These are phyloP conservation scores for Cheilosia vulpina DNA, from an alignment of 2,888 invertebrate genomes.

Conservation along the genomic window DNA sequence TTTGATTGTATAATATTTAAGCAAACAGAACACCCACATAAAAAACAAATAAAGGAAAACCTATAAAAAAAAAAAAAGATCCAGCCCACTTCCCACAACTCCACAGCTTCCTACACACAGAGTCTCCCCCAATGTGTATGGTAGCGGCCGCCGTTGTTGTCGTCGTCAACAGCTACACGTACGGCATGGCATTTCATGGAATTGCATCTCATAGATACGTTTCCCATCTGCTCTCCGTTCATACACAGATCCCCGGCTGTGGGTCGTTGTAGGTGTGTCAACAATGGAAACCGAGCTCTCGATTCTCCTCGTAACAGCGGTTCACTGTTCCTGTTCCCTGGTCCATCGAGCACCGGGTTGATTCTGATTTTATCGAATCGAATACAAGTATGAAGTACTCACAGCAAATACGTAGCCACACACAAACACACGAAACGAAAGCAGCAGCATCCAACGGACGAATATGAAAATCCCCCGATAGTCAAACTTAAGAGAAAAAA, in stretches of 20 bases:
- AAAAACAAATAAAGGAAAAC: constrained; percentile 14
- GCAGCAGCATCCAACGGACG: constrained; percentile 15
- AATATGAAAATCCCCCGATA: constrained; percentile 36
- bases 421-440: not conserved
- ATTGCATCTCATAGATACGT: constrained; percentile 66
- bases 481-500: constrained; percentile 10
- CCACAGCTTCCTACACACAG: constrained; percentile 60
- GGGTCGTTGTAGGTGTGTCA: constrained; percentile 71
- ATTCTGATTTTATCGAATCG: constrained; percentile 66
- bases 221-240: constrained; percentile 53
- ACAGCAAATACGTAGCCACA: constrained; percentile 12
- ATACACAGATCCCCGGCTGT: constrained; percentile 7
- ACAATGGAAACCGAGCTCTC: constrained; percentile 59
- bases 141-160: constrained; percentile 20
- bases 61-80: constrained; percentile 35
- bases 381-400: constrained; percentile 59
- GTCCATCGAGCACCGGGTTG: constrained; percentile 56
- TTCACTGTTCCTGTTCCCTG: constrained; percentile 14
- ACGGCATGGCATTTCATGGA: constrained; percentile 30
- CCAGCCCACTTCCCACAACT: constrained; percentile 49
- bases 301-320: constrained; percentile 59
- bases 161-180: constrained; percentile 19
- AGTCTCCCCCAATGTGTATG: not conserved
- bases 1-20: constrained; percentile 13
- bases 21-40: constrained; percentile 25